These are phyloP conservation scores for Nyctibius bracteatus DNA, from an alignment of 2,113 vertebrate species.

Conservation along the genomic window DNA sequence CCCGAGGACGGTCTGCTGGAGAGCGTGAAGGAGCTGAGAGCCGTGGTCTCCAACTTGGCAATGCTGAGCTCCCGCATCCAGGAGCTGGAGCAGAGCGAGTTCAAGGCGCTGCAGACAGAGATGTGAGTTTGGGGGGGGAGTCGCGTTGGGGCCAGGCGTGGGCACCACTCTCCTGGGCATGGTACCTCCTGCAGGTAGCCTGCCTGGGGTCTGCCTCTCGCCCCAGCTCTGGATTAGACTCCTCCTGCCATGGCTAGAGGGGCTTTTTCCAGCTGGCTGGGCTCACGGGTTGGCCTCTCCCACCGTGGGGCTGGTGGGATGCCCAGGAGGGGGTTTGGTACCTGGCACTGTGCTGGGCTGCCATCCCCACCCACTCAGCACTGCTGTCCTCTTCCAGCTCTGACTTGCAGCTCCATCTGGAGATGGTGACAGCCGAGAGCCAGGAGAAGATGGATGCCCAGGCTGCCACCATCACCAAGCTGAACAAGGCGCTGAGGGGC, in stretches of 20 bases:
- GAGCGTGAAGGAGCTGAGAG: conserved; percentile 23
- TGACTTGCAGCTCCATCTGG: conserved; percentile 45
- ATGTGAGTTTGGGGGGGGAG: conserved; percentile 54
- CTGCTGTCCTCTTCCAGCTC: conserved; percentile 25
- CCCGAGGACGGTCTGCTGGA: conserved; percentile 21
- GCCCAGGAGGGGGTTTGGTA: background rate
- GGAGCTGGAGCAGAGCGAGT: conserved; percentile 59
- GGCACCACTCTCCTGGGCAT: background rate
- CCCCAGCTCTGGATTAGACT: background rate
- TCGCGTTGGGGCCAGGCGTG: accelerated
- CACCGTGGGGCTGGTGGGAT: background rate
- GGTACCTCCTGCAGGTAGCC: background rate
- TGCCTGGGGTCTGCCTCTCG: background rate
- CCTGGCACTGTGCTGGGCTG: accelerated
- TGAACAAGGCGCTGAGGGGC: conserved; percentile 64
- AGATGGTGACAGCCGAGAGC: background rate
- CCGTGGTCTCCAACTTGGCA: conserved; percentile 15
- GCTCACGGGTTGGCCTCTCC: background rate
- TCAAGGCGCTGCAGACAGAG: conserved; percentile 27
- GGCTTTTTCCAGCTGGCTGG: background rate
- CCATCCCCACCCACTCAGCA: accelerated
- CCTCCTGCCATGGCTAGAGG: background rate
- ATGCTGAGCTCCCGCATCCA: conserved; percentile 50
- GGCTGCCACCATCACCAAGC: conserved; percentile 47
- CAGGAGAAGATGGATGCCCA: conserved; percentile 32